Evolutionary conservation across 2,113 vertebrate genomes (phyloP).

Genomic region (Plestiodon gilberti): DNA sequence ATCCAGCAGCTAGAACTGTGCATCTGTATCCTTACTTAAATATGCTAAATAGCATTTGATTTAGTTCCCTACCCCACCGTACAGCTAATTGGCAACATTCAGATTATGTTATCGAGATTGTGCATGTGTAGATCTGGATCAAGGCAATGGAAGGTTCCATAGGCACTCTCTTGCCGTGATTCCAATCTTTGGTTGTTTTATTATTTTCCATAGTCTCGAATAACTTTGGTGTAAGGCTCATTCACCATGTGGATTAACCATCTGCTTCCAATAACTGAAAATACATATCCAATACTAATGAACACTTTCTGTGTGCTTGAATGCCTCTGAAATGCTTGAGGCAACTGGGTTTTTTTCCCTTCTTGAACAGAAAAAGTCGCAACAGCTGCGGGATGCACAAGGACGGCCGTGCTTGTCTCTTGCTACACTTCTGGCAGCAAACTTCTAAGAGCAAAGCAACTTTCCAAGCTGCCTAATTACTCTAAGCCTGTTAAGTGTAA

Average conservation of each 20-base stretch:
- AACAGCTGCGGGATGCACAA: conserved; percentile 73
- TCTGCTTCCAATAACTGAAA: conserved; percentile 64
- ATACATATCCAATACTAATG: conserved; percentile 66
- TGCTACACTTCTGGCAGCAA: conserved; percentile 59
- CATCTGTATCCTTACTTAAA: background rate
- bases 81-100: background rate
- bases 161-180: no score
- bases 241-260: conserved; percentile 59
- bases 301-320: conserved; percentile 62
- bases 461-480: conserved; percentile 59
- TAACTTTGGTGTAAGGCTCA: conserved; percentile 48
- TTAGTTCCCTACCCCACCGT: background rate
- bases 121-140: background rate
- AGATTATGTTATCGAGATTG: background rate
- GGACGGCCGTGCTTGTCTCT: conserved; percentile 54
- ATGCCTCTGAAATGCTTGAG: conserved; percentile 62
- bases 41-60: no score
- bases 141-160: background rate
- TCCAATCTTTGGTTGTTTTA: conserved; percentile 34
- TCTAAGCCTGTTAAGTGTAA: conserved; percentile 71
- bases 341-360: conserved; percentile 65
- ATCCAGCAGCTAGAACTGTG: background rate
- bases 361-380: conserved; percentile 43
- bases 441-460: conserved; percentile 53
- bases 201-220: conserved; percentile 53